Evolutionary conservation across 2,888 invertebrate species (phyloP).

Genomic region (Patella caerulea): DNA sequence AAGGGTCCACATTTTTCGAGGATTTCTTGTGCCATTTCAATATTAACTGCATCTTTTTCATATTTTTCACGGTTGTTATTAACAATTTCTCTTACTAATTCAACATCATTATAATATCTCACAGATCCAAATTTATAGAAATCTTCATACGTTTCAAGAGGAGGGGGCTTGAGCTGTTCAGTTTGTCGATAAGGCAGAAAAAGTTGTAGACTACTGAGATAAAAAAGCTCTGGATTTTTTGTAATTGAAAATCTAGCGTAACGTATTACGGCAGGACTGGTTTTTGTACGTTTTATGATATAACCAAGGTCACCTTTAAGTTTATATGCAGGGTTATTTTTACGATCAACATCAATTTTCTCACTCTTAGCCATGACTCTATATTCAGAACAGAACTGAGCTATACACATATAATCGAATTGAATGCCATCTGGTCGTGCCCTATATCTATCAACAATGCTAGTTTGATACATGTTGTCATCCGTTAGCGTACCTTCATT

Average conservation of each 20-base stretch:
- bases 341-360: not conserved
- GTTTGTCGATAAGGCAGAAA: constrained; percentile 11
- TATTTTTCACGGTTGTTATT: constrained; percentile 2
- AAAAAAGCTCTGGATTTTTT: constrained; percentile 9
- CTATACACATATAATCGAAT: constrained; percentile 13
- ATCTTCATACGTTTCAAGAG: not conserved
- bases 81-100: not conserved
- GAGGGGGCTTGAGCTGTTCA: constrained; percentile 7
- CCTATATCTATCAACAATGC: constrained; percentile 7
- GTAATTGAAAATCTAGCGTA: not conserved
- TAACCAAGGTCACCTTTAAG: constrained; percentile 3
- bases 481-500: not conserved
- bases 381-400: constrained; percentile 20
- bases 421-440: not conserved
- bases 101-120: constrained; percentile 1
- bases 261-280: not conserved
- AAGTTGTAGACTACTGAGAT: constrained; percentile 14
- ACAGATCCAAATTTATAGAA: not conserved
- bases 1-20: not conserved
- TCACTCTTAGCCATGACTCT: constrained; percentile 13
- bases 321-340: constrained; percentile 9
- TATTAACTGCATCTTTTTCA: not conserved
- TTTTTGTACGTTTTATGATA: not conserved
- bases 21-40: constrained; percentile 1
- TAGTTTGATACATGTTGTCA: constrained; percentile 18